phyloP scores from a whole-genome alignment of 2,113 vertebrate species.

The Orycteropus afer region DNA sequence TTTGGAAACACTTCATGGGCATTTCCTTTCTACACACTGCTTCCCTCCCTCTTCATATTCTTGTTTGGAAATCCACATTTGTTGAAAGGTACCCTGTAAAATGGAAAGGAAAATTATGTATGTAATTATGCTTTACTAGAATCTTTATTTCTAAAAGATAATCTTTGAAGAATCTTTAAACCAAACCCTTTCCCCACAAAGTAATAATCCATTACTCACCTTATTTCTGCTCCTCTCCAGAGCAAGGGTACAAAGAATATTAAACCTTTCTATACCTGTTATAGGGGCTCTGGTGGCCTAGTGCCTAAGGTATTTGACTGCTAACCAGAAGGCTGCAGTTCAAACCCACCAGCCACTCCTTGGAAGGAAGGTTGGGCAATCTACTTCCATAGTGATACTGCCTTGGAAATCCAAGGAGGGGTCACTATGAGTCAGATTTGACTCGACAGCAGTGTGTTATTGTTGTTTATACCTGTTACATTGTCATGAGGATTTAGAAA shows the following conservation, averaged over 20 bases:
- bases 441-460: too few species aligned
- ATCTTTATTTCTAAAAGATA: neutral
- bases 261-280: neutral
- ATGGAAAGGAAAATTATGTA: slow-evolving; percentile 24
- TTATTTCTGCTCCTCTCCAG: neutral
- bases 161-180: slow-evolving; percentile 15
- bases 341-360: too few species aligned
- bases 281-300: too few species aligned
- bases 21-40: slow-evolving; percentile 99
- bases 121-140: neutral
- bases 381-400: too few species aligned
- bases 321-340: too few species aligned
- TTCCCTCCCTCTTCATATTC: slow-evolving; percentile 99
- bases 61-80: slow-evolving; percentile 99
- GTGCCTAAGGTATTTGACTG: too few species aligned
- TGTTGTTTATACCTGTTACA: too few species aligned
- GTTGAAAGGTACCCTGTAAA: slow-evolving; percentile 96
- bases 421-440: too few species aligned
- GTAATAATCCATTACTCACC: neutral
- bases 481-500: neutral
- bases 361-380: too few species aligned
- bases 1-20: slow-evolving; percentile 87
- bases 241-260: neutral
- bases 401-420: too few species aligned
- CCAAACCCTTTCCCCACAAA: neutral